A percentile compares a stretch with the other conserved stretches of the same genome.
These are phyloP conservation scores for Salvator merianae DNA, from an alignment of 2,113 vertebrate species.

Conservation along the genomic window DNA sequence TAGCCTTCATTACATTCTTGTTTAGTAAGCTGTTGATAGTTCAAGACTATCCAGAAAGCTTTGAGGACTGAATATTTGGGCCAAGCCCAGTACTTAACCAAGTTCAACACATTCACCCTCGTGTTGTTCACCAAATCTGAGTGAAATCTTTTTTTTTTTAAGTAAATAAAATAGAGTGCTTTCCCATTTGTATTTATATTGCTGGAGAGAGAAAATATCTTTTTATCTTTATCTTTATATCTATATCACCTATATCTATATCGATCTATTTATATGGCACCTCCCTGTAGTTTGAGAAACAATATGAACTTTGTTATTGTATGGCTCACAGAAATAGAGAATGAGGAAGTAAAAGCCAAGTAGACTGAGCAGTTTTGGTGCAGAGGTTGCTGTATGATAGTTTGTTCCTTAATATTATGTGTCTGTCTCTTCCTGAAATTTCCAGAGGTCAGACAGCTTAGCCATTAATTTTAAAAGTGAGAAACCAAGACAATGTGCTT, in stretches of 20 bases:
- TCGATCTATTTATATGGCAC: too few species aligned
- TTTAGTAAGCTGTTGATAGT: too few species aligned
- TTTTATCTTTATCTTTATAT: too few species aligned
- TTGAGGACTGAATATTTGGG: neutral
- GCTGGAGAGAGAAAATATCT: too few species aligned
- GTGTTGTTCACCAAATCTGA: neutral
- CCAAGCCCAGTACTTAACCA: too few species aligned
- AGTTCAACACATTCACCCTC: neutral
- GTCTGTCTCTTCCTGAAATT: conserved; percentile 6
- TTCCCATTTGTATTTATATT: neutral
- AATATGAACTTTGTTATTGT: neutral
- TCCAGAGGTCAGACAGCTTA: conserved; percentile 9
- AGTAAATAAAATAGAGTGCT: neutral
- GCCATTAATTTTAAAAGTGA: conserved; percentile 28
- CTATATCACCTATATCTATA: too few species aligned
- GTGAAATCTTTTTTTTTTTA: neutral
- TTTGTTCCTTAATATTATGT: neutral
- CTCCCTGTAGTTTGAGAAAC: neutral
- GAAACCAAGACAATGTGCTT: conserved; percentile 12
- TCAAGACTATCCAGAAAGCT: too few species aligned
- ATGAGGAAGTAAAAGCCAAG: neutral
- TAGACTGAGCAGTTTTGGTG: neutral
- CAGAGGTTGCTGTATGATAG: neutral
- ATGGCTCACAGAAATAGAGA: neutral
- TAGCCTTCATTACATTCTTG: too few species aligned